phyloP scores from a whole-genome alignment of 64 coral and sea anemone species.

The Actinia tenebrosa region DNA sequence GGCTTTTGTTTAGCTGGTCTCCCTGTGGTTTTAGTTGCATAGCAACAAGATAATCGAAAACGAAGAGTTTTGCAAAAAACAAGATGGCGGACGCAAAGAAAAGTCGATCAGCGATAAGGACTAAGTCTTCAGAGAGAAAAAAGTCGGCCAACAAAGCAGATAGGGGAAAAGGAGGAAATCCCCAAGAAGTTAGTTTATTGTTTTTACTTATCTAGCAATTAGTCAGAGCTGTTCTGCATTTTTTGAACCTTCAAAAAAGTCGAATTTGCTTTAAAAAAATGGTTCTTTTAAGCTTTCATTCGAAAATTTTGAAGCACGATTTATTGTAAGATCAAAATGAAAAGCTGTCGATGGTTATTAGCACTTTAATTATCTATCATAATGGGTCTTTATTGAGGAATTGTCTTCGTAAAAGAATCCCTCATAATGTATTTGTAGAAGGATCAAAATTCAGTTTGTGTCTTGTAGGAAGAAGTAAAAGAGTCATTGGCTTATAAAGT shows the following conservation, averaged over 20 bases:
- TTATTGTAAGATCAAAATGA: not conserved
- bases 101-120: constrained; percentile 54
- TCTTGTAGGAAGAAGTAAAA: constrained; percentile 72
- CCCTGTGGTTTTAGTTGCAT: constrained; percentile 43
- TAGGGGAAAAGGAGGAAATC: not conserved
- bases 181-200: constrained; percentile 30
- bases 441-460: constrained; percentile 2
- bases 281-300: not conserved
- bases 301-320: not conserved
- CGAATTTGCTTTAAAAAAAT: not conserved
- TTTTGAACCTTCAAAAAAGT: not conserved
- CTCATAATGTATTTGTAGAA: not conserved
- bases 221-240: not conserved
- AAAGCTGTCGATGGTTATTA: not conserved
- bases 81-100: constrained; percentile 60
- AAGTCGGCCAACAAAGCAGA: constrained; percentile 45
- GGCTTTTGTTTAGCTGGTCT: not conserved
- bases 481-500: constrained; percentile 82
- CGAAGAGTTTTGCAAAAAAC: not conserved
- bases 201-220: not conserved
- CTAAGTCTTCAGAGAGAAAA: constrained; percentile 60
- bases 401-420: not conserved
- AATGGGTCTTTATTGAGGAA: not conserved
- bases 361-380: not conserved
- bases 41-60: constrained; percentile 37